These are phyloP conservation scores for Dicycla oo DNA, from an alignment of 2,888 invertebrate genomes.

Conservation along the genomic window DNA sequence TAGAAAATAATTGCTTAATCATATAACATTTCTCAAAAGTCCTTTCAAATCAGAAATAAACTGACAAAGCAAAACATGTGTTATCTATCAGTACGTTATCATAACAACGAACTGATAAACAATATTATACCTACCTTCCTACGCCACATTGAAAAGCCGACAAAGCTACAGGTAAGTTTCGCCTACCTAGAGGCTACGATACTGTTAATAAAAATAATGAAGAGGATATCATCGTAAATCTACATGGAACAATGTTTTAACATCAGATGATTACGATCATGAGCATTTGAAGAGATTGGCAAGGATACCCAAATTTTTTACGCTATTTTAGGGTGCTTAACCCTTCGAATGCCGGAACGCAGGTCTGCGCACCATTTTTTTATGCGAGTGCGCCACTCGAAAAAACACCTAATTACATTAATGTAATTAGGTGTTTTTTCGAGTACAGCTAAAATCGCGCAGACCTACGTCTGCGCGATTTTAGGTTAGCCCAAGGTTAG, in stretches of 20 bases:
- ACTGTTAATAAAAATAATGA: neutral
- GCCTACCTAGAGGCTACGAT: slow-evolving; percentile 17
- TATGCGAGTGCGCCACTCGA: too few species aligned
- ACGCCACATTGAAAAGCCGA: slow-evolving; percentile 39
- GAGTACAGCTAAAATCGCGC: too few species aligned
- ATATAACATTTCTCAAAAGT: slow-evolving; percentile 19
- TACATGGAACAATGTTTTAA: slow-evolving; percentile 23
- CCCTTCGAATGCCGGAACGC: too few species aligned
- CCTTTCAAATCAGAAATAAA: slow-evolving; percentile 42
- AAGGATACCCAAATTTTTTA: slow-evolving; percentile 48
- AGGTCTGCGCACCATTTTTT: too few species aligned
- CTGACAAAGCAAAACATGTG: slow-evolving; percentile 51
- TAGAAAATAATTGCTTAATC: slow-evolving; percentile 10
- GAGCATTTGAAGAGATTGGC: slow-evolving; percentile 12
- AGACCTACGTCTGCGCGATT: too few species aligned
- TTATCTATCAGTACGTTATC: slow-evolving; percentile 51
- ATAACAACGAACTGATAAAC: slow-evolving; percentile 56
- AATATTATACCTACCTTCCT: slow-evolving; percentile 35
- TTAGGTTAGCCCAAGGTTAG: too few species aligned
- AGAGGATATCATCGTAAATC: neutral
- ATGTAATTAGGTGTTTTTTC: too few species aligned
- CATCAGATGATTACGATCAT: neutral
- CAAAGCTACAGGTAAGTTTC: slow-evolving; percentile 45
- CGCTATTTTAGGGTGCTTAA: slow-evolving; percentile 37
- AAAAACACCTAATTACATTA: too few species aligned